Evolutionary conservation across 2,113 vertebrate species (phyloP), one percentile per base, ranked within the genome.

Genomic region (Nanorana parkeri): DNA sequence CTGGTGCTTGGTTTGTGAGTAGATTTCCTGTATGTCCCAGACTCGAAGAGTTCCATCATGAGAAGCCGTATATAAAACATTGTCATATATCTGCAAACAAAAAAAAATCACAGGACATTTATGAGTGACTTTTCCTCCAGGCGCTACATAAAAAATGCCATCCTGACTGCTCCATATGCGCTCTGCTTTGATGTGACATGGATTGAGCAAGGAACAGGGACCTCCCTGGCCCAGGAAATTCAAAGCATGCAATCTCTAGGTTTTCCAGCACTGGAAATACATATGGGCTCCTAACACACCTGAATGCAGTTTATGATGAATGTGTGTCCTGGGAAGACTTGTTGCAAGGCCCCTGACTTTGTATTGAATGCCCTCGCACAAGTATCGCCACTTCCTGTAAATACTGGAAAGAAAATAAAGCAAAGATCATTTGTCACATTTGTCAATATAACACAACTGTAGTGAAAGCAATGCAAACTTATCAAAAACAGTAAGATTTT

Each of bases 241-340:
- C 56, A 17, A 74, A 23, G 29, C 26, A 41, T 32, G 54, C 54
- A 58, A 16, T 19, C 72, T 60, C 10, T 36, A 28, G 21, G 15
- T 15, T n/a, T 19, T 32, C 54, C 11, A 54, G 21, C 23, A 71
- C 3, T 28, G 26, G 19, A 41, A 17, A 60, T 17, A 60, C 72
- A 1, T 21, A 41, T 60, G 20, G 74, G 19, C n/a, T 65, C 16
- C 11, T 65, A 24, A 76, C 72, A 28, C 24, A 95, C 94, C 93
- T 95, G 93, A 86, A 95, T 90, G 73, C 92, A 93, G 90, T 95
- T 95, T 85, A 95, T 93, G 87, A 95, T 84, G 78, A 93, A 92
- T 41, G 90, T 90, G 68, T 95, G 94, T 56, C 94, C 94, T 51
- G 92, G 92, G 85, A 95, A 95, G 72, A 93, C 92, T 87, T 90